phyloP scores from a whole-genome alignment of 2,797 vertebrate species.

The Heterohyrax brucei region DNA sequence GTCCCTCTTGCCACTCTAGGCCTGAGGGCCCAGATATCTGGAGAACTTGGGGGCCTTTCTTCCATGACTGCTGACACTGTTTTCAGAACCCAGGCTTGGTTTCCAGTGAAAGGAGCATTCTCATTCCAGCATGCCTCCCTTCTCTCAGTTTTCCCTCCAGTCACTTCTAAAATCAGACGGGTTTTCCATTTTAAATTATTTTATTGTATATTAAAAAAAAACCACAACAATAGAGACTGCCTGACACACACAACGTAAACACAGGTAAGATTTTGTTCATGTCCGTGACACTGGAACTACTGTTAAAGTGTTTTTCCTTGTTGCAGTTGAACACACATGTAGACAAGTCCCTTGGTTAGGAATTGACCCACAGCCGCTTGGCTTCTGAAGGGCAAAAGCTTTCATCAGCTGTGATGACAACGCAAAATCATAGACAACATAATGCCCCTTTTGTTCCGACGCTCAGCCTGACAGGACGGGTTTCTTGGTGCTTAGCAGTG shows the following conservation, averaged over 20 bases:
- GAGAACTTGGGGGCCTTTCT: background rate
- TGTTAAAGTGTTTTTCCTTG: constrained; percentile 89
- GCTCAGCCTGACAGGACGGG: constrained; percentile 41
- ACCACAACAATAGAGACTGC: constrained; percentile 82
- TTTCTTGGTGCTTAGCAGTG: constrained; percentile 39
- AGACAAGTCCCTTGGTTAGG: constrained; percentile 88
- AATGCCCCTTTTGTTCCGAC: constrained; percentile 73
- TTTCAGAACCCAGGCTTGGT: background rate
- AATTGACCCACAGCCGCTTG: constrained; percentile 68
- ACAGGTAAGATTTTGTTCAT: constrained; percentile 88
- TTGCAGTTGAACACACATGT: constrained; percentile 88
- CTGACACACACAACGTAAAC: constrained; percentile 88
- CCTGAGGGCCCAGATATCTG: background rate
- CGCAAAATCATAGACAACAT: constrained; percentile 53
- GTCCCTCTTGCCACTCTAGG: background rate
- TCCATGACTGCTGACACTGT: background rate
- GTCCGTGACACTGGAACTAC: constrained; percentile 84
- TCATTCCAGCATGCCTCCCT: background rate
- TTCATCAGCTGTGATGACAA: constrained; percentile 72
- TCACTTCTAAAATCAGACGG: background rate
- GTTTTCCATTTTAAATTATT: constrained; percentile 79
- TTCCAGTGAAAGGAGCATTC: background rate
- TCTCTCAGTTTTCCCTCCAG: background rate
- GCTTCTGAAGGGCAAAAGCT: background rate
- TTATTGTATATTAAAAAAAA: constrained; percentile 90